A percentile compares a stretch with the other conserved stretches of the same genome.
Evolutionary conservation across 2,797 vertebrate species (phyloP).

Genomic region (Bradypus variegatus): DNA sequence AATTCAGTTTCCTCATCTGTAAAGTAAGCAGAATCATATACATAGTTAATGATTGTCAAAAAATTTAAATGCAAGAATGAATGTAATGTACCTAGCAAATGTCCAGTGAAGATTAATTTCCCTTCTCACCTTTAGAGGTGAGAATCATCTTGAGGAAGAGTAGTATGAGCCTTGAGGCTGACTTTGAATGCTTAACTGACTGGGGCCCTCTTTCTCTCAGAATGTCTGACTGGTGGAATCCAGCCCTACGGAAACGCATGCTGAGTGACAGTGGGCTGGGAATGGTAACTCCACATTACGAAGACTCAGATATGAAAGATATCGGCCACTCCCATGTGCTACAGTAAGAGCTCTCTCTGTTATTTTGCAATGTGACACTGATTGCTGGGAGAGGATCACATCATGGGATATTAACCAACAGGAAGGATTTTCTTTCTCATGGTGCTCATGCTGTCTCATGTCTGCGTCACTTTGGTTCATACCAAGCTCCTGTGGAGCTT

Average conservation of each 20-base stretch:
- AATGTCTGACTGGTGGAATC: conserved; percentile 77
- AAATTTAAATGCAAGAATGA: neutral
- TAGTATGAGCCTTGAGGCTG: neutral
- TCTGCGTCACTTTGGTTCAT: neutral
- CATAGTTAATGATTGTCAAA: neutral
- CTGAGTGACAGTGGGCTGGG: conserved; percentile 74
- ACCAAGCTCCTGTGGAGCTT: neutral
- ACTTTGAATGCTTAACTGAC: neutral
- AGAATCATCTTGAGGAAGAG: neutral
- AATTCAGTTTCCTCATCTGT: neutral
- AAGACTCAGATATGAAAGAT: conserved; percentile 75
- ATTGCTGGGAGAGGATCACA: neutral
- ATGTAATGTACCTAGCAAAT: neutral
- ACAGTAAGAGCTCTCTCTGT: conserved; percentile 73
- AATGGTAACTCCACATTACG: conserved; percentile 70
- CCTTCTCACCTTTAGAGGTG: neutral
- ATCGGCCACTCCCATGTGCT: conserved; percentile 74
- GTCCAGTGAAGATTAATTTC: neutral
- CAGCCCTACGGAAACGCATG: conserved; percentile 73
- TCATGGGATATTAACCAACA: rapidly evolving
- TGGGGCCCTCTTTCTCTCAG: conserved; percentile 57
- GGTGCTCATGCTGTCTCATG: neutral
- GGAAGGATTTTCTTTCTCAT: neutral
- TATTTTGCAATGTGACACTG: conserved; percentile 27
- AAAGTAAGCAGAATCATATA: neutral